Evolutionary conservation across 2,797 vertebrate genomes (phyloP).

Genomic region (Octomys mimax): DNA sequence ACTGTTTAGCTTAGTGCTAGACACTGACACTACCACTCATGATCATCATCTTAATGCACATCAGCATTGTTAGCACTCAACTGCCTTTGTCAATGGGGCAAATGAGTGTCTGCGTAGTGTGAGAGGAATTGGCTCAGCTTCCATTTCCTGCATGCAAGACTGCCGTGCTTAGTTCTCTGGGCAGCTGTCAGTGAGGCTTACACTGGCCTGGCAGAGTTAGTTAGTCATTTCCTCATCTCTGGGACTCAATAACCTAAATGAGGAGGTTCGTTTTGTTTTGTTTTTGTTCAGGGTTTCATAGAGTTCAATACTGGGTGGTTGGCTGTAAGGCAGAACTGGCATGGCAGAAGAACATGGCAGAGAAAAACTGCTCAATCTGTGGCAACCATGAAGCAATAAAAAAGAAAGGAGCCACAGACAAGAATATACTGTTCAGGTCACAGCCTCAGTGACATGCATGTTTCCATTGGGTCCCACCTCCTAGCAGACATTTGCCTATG

Average conservation of each 20-base stretch:
- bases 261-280: neutral
- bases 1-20: neutral
- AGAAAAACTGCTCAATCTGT: neutral
- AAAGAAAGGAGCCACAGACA: neutral
- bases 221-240: neutral
- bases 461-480: neutral
- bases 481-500: neutral
- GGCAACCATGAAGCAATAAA: neutral
- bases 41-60: neutral
- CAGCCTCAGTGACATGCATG: neutral
- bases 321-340: neutral
- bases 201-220: neutral
- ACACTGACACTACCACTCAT: neutral
- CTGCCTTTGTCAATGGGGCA: neutral
- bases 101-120: neutral
- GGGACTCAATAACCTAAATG: neutral
- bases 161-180: neutral
- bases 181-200: neutral
- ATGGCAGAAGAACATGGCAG: neutral
- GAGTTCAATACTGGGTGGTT: neutral
- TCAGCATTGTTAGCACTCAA: neutral
- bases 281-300: neutral
- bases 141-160: no score
- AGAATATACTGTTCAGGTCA: neutral
- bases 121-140: neutral